Conservation (phyloP, 2,888 invertebrate species). For the Acleris emargana region DNA sequence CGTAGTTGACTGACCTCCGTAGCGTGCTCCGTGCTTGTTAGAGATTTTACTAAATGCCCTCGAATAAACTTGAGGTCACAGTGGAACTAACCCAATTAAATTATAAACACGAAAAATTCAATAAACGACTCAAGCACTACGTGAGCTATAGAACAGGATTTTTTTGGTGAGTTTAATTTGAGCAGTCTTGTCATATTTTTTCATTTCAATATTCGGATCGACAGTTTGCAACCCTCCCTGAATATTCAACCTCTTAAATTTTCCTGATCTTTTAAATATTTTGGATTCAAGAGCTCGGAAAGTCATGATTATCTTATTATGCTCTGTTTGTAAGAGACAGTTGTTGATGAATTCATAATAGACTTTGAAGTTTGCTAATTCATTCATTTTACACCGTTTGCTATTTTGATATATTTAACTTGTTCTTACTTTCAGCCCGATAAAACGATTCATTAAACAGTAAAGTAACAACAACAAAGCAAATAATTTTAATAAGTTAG, state of each 20-base stretch:
- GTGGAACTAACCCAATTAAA: slow-evolving; percentile 15
- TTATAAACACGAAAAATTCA: slow-evolving; percentile 6
- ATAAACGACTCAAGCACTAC: not conserved
- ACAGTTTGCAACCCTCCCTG: slow-evolving; percentile 17
- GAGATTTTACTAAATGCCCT: slow-evolving; percentile 21
- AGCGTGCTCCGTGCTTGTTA: slow-evolving; percentile 23
- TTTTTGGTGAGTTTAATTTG: not conserved
- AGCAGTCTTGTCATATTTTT: slow-evolving; percentile 1
- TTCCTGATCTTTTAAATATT: slow-evolving; percentile 18
- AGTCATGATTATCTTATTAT: slow-evolving; percentile 25
- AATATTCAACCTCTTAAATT: slow-evolving; percentile 29
- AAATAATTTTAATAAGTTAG: not conserved
- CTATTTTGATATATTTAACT: slow-evolving; percentile 9
- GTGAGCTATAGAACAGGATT: not conserved
- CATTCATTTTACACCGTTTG: slow-evolving; percentile 16
- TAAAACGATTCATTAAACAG: not conserved
- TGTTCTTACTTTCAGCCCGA: slow-evolving; percentile 1
- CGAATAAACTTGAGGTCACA: slow-evolving; percentile 5
- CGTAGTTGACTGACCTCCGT: slow-evolving; percentile 25
- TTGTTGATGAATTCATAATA: slow-evolving; percentile 23
- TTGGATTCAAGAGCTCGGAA: slow-evolving; percentile 25
- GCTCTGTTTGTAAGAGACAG: slow-evolving; percentile 25
- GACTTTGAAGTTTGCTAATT: slow-evolving; percentile 24
- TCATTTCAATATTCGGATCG: slow-evolving; percentile 19
- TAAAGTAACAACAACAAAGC: slow-evolving; percentile 1